Conservation (phyloP, 2,113 vertebrate species). For the Choloepus hoffmanni region DNA sequence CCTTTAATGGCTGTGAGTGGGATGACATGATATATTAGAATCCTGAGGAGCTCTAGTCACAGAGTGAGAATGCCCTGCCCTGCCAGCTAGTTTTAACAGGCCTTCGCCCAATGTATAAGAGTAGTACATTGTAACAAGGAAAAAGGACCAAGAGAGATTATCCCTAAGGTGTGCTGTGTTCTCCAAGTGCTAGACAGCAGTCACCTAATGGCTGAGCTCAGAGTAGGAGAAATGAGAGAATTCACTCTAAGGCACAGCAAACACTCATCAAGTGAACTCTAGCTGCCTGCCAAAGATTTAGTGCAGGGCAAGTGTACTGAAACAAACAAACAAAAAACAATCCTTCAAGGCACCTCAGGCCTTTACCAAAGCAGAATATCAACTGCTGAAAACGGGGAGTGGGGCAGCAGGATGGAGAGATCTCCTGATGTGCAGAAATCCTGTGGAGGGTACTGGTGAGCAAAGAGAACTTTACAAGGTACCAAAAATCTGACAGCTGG, state of each 20-base stretch:
- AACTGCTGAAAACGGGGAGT: background rate
- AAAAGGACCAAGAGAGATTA: background rate
- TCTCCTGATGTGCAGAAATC: background rate
- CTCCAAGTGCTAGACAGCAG: background rate
- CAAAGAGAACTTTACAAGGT: background rate
- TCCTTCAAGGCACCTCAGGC: background rate
- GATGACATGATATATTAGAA: background rate
- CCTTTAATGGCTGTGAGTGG: background rate
- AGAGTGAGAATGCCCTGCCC: background rate
- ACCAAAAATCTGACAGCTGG: background rate
- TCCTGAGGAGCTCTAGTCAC: background rate
- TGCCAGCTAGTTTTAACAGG: background rate
- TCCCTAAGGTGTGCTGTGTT: background rate
- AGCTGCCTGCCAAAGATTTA: background rate
- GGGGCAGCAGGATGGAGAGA: background rate
- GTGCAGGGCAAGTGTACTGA: background rate
- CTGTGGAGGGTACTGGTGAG: background rate
- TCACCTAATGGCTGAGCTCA: background rate
- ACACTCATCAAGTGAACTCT: background rate
- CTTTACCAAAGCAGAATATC: background rate
- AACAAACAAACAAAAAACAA: background rate
- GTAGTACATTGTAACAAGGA: background rate
- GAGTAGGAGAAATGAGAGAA: background rate
- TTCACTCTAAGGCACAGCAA: background rate
- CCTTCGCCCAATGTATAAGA: background rate